Evolutionary conservation across 2,797 vertebrate species (phyloP), one percentile per base, ranked within the genome.

Genomic region (Rachycentron canadum): DNA sequence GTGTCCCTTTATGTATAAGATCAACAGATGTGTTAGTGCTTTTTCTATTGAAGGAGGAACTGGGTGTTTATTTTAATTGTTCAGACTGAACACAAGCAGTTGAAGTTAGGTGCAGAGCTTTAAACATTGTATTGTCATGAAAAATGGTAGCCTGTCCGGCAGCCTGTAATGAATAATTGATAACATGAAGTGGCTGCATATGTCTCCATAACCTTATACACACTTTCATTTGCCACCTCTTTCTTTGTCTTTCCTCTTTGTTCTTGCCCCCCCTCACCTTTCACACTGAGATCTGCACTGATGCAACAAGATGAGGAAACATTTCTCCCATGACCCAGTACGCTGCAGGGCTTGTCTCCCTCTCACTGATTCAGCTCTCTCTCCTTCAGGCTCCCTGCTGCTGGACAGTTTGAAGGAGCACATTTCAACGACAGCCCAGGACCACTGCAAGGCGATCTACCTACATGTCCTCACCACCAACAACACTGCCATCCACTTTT

Each of bases 391-490:
- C 86, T 99, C 98, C 1, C 93, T 99, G 61, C 93, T 99, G 94
- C 95, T 99, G 78, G 98, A 99, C 93, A 99, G 97, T 92, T 90
- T 99, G 87, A 99, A 99, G 95, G 97, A 98, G 92, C 97, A 99
- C 91, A 99, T 99, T 85, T 98, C 98, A 0, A 98, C 96, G 0
- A 98, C 95, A 0, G 97, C 98, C 78, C 98, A 99, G 91, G 98
- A 99, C 91, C 98, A 99, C 89, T 99, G 98, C 93, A 99, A 99
- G 93, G 98, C 98, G 62, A 97, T 99, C 92, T 99, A 99, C 91
- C 95, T 99, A 59, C 98, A 99, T 0, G 98, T 99, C 73, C 96
- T 99, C 89, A 99, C 98, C 92, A 99, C 97, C 81, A 99, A 99
- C 94, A 97, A 92, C 93, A 98, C 96, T 67, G 98, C 98, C 91